Percentiles rank a stretch among this genome's conserved stretches.
Evolutionary conservation across 1,140 invertebrate species (phyloP).

Genomic region (Tetramorium parvispinum): DNA sequence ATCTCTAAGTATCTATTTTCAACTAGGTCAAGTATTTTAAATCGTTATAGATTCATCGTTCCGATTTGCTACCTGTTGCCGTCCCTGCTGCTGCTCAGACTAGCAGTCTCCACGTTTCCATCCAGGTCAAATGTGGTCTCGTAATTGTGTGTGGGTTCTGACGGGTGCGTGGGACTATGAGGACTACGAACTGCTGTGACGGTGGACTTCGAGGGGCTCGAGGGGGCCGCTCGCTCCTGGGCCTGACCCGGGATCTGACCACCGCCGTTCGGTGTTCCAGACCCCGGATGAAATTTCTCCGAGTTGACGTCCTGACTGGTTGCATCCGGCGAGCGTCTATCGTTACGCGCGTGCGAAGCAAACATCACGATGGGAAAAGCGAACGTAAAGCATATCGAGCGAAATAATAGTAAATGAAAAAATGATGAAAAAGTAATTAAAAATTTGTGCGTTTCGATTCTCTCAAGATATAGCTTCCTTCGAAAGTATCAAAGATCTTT

Average conservation of each 20-base stretch:
- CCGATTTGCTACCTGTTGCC: conserved; percentile 87
- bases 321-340: conserved; percentile 83
- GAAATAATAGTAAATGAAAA: conserved; percentile 21
- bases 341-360: conserved; percentile 20
- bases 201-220: conserved; percentile 83
- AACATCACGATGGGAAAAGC: conserved; percentile 25
- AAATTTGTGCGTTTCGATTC: background rate
- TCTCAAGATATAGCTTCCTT: background rate
- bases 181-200: conserved; percentile 77
- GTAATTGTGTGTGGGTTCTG: conserved; percentile 88
- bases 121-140: conserved; percentile 94
- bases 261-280: conserved; percentile 81
- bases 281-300: conserved; percentile 82
- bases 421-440: background rate
- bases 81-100: conserved; percentile 88
- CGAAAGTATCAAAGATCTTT: background rate
- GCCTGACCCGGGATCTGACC: conserved; percentile 44
- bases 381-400: conserved; percentile 36
- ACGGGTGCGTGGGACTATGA: conserved; percentile 79
- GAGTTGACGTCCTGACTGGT: conserved; percentile 83
- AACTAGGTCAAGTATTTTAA: background rate
- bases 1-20: background rate
- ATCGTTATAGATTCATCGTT: background rate
- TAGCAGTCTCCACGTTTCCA: conserved; percentile 92
- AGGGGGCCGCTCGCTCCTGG: conserved; percentile 74